Evolutionary conservation across 2,888 invertebrate species (phyloP).

Genomic region (Molorchus minor): DNA sequence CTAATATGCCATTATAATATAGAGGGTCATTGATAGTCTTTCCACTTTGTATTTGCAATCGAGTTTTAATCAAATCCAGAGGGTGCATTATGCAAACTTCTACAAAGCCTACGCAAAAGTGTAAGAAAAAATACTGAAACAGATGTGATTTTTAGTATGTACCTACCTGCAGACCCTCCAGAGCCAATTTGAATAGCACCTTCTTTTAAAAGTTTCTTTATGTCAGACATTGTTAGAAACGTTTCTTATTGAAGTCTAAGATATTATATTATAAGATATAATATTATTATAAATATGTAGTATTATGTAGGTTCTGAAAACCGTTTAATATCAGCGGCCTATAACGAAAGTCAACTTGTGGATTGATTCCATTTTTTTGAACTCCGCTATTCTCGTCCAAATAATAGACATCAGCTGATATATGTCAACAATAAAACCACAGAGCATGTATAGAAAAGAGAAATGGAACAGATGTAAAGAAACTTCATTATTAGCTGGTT

Average conservation of each 20-base stretch:
- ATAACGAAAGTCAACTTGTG: too few species aligned
- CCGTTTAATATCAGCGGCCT: too few species aligned
- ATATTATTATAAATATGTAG: too few species aligned
- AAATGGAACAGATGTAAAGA: too few species aligned
- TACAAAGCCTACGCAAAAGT: constrained; percentile 73
- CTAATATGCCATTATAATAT: constrained; percentile 80
- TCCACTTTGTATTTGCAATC: constrained; percentile 79
- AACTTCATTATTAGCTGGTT: too few species aligned
- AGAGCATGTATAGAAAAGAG: too few species aligned
- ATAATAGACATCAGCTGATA: too few species aligned
- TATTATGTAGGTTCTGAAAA: too few species aligned
- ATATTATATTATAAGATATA: too few species aligned
- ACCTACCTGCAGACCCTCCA: constrained; percentile 85
- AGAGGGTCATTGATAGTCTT: constrained; percentile 61
- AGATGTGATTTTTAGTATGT: constrained; percentile 13
- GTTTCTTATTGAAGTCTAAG: neutral
- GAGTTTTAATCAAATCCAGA: constrained; percentile 90
- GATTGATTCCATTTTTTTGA: too few species aligned
- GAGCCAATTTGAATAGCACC: constrained; percentile 84
- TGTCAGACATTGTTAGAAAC: constrained; percentile 41
- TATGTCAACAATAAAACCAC: too few species aligned
- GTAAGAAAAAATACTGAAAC: constrained; percentile 15
- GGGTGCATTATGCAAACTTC: constrained; percentile 98
- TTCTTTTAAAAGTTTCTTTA: constrained; percentile 64
- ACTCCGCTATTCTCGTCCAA: too few species aligned